A percentile compares a stretch with the other conserved stretches of the same genome.
These are phyloP conservation scores for Spialia ferax DNA, from an alignment of 2,888 invertebrate species.

Conservation along the genomic window DNA sequence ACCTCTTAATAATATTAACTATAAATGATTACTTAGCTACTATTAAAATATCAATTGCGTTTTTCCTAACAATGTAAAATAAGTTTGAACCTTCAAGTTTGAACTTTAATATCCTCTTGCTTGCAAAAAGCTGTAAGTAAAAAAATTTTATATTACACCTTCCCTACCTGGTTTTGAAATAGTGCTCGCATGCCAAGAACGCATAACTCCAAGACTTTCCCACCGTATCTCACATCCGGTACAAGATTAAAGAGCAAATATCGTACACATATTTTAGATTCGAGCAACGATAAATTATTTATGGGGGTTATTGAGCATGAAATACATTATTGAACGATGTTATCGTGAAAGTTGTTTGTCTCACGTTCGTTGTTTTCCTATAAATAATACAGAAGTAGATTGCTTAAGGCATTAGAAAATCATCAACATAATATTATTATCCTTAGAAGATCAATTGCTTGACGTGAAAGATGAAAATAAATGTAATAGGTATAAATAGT, in stretches of 20 bases:
- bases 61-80: too few species aligned
- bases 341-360: conserved; percentile 13
- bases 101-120: too few species aligned
- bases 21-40: too few species aligned
- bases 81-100: too few species aligned
- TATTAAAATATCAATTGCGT: too few species aligned
- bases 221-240: conserved; percentile 20
- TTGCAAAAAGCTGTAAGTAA: too few species aligned
- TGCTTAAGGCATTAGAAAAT: background rate
- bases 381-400: conserved; percentile 10
- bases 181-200: conserved; percentile 18
- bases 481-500: too few species aligned
- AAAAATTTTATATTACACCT: background rate
- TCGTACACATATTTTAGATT: conserved; percentile 33
- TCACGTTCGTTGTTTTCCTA: background rate
- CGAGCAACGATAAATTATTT: conserved; percentile 33
- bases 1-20: too few species aligned
- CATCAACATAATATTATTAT: background rate
- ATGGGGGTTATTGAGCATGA: conserved; percentile 28
- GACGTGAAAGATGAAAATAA: background rate
- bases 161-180: conserved; percentile 14
- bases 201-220: conserved; percentile 20
- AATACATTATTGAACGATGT: conserved; percentile 25
- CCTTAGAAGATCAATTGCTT: background rate
- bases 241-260: conserved; percentile 34